Percentiles rank a stretch among this genome's conserved stretches.
These are phyloP conservation scores for Andrena fulva DNA, from an alignment of 2,888 invertebrate genomes.

Conservation along the genomic window DNA sequence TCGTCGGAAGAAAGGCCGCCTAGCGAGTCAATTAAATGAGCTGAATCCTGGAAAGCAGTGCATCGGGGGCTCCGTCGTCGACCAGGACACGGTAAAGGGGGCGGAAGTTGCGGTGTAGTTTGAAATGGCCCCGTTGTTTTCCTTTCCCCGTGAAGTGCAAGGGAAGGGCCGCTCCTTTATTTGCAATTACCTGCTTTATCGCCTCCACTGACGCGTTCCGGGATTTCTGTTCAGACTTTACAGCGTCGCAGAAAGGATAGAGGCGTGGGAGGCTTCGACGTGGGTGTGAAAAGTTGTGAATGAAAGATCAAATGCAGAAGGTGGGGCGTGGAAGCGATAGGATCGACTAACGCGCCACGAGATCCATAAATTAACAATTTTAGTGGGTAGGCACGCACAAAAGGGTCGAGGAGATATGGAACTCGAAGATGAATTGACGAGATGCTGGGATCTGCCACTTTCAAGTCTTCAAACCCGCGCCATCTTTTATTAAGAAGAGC, in stretches of 20 bases:
- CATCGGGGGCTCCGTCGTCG: neutral
- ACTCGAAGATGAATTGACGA: too few relatives aligned
- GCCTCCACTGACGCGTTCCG: constrained; percentile 1
- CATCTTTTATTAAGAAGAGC: too few relatives aligned
- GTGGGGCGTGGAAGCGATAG: neutral
- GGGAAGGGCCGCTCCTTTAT: constrained; percentile 13
- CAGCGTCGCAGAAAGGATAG: too few relatives aligned
- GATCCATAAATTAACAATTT: too few relatives aligned
- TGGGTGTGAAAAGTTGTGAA: neutral
- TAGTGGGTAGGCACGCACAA: too few relatives aligned
- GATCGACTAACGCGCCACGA: neutral
- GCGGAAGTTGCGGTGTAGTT: neutral
- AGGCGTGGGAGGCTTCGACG: neutral
- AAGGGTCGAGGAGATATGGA: too few relatives aligned
- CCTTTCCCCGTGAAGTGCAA: constrained; percentile 13
- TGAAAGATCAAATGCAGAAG: neutral
- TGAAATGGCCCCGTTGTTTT: neutral
- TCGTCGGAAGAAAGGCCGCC: neutral
- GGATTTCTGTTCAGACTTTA: neutral
- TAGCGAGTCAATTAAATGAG: constrained; percentile 24
- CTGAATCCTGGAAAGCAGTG: constrained; percentile 26
- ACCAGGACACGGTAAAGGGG: neutral
- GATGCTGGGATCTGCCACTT: too few relatives aligned
- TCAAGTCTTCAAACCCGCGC: too few relatives aligned
- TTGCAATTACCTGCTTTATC: constrained; percentile 26